Conservation (phyloP, 2,888 invertebrate genomes). For the Protonemura montana region DNA sequence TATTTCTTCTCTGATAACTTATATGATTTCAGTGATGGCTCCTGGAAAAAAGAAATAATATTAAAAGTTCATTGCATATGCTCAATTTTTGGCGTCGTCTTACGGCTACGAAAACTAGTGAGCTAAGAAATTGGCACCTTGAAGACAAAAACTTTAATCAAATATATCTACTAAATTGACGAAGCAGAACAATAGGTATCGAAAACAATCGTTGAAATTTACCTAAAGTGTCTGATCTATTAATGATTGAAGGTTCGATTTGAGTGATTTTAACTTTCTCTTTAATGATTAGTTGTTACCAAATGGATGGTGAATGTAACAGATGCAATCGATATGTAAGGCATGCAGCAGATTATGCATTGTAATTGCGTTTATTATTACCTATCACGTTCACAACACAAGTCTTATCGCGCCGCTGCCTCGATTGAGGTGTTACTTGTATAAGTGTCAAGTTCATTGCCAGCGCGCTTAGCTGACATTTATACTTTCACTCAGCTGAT, state of each 20-base stretch:
- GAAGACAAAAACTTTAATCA: background rate
- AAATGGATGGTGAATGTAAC: background rate
- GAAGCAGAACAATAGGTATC: background rate
- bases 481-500: constrained; percentile 2
- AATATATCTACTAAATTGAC: background rate
- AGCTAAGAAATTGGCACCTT: background rate
- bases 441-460: background rate
- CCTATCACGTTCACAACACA: background rate
- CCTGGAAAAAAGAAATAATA: background rate
- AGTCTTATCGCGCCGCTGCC: background rate
- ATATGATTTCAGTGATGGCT: background rate
- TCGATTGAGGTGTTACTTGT: background rate
- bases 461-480: background rate
- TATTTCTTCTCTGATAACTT: background rate
- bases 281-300: background rate
- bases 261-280: background rate
- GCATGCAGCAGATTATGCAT: background rate
- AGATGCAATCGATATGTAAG: background rate
- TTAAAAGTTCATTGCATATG: too few species aligned
- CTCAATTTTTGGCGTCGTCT: too few species aligned
- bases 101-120: background rate
- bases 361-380: background rate
- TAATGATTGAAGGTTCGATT: background rate
- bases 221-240: background rate
- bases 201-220: background rate